These are phyloP conservation scores for Aix galericulata DNA, from an alignment of 2,113 vertebrate genomes.

Conservation along the genomic window DNA sequence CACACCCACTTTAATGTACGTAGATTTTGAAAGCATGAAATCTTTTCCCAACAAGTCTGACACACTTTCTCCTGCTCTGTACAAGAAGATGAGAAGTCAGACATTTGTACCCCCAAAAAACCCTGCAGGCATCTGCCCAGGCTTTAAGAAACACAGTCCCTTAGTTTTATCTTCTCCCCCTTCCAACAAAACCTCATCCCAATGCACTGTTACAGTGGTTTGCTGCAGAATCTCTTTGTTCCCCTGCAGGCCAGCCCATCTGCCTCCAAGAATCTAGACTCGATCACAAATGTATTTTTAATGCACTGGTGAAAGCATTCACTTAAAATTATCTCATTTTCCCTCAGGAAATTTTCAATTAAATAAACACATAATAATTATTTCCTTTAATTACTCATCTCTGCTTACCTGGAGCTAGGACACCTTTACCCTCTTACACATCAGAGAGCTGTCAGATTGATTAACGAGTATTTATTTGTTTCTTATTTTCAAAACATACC, in stretches of 20 bases:
- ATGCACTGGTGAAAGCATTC: constrained; percentile 41
- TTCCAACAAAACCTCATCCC: neutral
- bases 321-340: constrained; percentile 23
- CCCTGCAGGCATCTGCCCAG: neutral
- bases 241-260: constrained; percentile 46
- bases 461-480: constrained; percentile 44
- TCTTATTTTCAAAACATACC: neutral
- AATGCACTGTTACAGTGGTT: neutral
- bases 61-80: neutral
- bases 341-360: constrained; percentile 54
- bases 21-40: neutral
- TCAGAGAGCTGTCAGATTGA: constrained; percentile 59
- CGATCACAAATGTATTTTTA: constrained; percentile 60
- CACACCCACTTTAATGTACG: accelerated
- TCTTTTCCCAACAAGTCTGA: neutral
- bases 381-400: constrained; percentile 70
- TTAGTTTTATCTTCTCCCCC: neutral
- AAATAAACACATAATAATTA: constrained; percentile 66
- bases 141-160: neutral
- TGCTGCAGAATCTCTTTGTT: neutral
- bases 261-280: constrained; percentile 42
- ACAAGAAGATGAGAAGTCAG: neutral
- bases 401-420: constrained; percentile 59
- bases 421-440: constrained; percentile 49
- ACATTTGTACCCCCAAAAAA: neutral